Conservation (phyloP, 2,888 invertebrate species). For the Trachelus troglodyta region DNA sequence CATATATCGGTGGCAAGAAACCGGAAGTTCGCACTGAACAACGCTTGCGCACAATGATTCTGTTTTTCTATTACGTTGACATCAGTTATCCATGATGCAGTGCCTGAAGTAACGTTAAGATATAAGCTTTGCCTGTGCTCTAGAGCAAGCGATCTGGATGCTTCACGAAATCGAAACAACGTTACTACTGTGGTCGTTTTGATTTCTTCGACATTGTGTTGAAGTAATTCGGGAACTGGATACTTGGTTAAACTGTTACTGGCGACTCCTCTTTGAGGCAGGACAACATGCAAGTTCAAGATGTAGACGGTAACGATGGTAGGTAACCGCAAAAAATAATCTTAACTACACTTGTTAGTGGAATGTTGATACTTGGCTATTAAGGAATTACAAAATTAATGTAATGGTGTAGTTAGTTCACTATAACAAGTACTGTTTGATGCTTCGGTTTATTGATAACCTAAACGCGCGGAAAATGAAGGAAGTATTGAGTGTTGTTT, state of each 20-base stretch:
- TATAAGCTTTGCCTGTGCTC: neutral
- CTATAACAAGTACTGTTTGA: neutral
- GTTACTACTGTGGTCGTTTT: neutral
- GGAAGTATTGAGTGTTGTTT: slow-evolving; percentile 7
- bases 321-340: slow-evolving; percentile 24
- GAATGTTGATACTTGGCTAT: neutral
- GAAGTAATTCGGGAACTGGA: neutral
- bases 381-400: neutral
- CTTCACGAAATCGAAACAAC: neutral
- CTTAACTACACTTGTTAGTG: slow-evolving; percentile 4
- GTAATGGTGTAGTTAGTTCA: neutral
- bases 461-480: neutral
- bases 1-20: neutral
- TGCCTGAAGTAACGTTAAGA: slow-evolving; percentile 12
- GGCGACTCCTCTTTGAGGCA: slow-evolving; percentile 11
- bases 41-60: slow-evolving; percentile 11
- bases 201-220: neutral
- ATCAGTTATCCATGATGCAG: slow-evolving; percentile 31
- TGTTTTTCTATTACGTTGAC: slow-evolving; percentile 35
- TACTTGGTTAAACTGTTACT: neutral
- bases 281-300: slow-evolving; percentile 51
- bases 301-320: slow-evolving; percentile 53
- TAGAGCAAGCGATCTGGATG: neutral
- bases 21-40: neutral
- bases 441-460: neutral